Evolutionary conservation across 2,797 vertebrate species (phyloP).

Genomic region (Psittacula derbiana): DNA sequence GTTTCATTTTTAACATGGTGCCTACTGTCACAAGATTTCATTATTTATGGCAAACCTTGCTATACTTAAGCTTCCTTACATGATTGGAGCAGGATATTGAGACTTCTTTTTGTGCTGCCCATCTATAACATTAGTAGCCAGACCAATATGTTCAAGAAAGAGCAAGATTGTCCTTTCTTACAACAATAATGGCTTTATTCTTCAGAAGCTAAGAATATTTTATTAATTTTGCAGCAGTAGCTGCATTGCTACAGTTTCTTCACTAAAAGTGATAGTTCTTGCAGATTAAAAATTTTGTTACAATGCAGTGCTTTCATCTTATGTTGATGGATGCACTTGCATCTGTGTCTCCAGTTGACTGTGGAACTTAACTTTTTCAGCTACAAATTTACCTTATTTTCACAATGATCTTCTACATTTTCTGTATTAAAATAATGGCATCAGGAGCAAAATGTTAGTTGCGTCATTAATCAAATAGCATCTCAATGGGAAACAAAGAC

Average conservation of each 20-base stretch:
- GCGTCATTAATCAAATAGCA: background rate
- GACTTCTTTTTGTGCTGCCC: background rate
- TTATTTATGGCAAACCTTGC: background rate
- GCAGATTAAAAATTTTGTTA: background rate
- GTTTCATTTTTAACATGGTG: background rate
- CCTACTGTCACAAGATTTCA: background rate
- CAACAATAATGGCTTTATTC: background rate
- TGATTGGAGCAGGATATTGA: background rate
- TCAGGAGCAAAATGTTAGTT: background rate
- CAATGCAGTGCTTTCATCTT: background rate
- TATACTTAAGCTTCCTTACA: background rate
- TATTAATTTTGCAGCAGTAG: background rate
- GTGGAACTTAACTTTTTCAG: background rate
- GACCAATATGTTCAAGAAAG: fast-evolving
- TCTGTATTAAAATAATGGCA: background rate
- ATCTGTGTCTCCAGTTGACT: background rate
- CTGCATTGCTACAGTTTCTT: background rate
- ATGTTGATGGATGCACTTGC: background rate
- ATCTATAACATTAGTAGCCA: background rate
- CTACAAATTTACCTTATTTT: background rate
- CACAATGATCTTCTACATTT: background rate
- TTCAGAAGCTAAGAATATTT: background rate
- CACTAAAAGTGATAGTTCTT: background rate
- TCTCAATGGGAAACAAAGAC: background rate
- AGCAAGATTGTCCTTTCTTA: background rate